Conservation (phyloP, 1,140 invertebrate species). For the Euschistus heros region DNA sequence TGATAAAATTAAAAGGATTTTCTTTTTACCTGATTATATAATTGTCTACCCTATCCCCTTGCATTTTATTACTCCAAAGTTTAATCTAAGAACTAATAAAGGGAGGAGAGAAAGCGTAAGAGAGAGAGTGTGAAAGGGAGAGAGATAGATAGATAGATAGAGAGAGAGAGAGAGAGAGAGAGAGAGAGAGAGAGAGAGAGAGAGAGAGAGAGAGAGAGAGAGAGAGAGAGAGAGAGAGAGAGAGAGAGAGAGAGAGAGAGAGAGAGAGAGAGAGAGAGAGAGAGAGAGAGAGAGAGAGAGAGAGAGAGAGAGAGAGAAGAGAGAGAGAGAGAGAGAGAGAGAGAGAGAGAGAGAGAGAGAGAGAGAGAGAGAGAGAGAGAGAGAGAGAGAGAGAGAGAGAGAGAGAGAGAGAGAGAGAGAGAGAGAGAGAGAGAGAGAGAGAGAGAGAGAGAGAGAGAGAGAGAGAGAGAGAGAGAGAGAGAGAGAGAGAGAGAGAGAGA, state of each 20-base stretch:
- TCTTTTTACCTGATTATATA: too few species aligned
- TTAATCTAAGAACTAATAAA: too few species aligned
- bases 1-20: too few species aligned
- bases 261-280: constrained; percentile 10
- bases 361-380: background rate
- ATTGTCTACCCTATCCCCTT: too few species aligned
- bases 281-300: constrained; percentile 10
- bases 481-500: background rate
- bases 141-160: too few species aligned
- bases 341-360: constrained; percentile 3
- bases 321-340: background rate
- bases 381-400: constrained; percentile 10
- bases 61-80: too few species aligned
- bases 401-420: background rate
- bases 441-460: background rate
- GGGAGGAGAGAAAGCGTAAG: too few species aligned
- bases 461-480: background rate
- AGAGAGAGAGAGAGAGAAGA: constrained; percentile 2
- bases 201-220: too few species aligned
- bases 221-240: too few species aligned
- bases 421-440: background rate
- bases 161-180: too few species aligned
- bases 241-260: constrained; percentile 4
- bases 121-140: too few species aligned
- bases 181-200: too few species aligned